Conservation (phyloP, 2,113 vertebrate species). For the Ailurus styani region DNA sequence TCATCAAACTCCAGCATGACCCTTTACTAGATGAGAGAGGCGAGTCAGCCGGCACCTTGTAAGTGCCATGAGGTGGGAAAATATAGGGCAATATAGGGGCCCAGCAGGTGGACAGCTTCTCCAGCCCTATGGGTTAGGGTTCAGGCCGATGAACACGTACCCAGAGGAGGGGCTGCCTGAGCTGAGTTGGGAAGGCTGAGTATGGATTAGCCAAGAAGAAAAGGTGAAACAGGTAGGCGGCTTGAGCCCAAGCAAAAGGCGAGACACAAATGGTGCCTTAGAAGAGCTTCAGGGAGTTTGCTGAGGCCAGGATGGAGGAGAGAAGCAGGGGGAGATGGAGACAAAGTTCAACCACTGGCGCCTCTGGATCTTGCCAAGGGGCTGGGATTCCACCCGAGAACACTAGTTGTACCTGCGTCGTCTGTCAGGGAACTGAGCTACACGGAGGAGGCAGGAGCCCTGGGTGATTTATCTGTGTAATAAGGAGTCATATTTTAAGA, state of each 20-base stretch:
- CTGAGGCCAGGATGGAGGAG: neutral
- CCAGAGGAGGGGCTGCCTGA: fast-evolving
- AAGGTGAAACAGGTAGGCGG: neutral
- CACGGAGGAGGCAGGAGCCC: neutral
- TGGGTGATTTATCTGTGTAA: neutral
- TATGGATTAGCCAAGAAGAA: neutral
- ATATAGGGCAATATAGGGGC: neutral
- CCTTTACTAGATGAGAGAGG: neutral
- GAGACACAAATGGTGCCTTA: fast-evolving
- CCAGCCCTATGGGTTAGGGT: neutral
- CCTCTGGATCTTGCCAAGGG: neutral
- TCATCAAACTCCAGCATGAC: neutral
- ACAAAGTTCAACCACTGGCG: neutral
- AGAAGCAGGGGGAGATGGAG: neutral
- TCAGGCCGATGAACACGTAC: fast-evolving
- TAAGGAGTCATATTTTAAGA: neutral
- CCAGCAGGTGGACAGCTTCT: neutral
- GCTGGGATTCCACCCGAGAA: neutral
- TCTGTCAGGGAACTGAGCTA: neutral
- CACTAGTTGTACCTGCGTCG: neutral
- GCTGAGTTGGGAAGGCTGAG: neutral
- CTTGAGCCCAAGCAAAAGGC: neutral
- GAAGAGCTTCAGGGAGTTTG: neutral
- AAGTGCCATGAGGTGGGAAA: neutral
- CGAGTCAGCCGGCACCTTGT: neutral